phyloP scores from a whole-genome alignment of 2,113 vertebrate species.

The Pampusana beccarii region DNA sequence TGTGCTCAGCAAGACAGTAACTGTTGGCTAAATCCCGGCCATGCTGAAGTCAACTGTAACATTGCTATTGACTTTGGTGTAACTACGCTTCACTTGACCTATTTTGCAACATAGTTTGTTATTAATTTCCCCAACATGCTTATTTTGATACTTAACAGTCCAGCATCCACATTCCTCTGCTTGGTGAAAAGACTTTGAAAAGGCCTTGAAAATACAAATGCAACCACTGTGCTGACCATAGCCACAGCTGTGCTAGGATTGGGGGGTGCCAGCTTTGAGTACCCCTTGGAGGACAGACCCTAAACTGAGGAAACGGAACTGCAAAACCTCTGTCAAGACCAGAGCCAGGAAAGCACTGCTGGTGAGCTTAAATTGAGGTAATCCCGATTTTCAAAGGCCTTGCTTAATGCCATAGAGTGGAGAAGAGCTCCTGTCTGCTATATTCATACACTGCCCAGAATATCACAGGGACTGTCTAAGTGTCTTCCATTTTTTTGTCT shows the following conservation, averaged over 20 bases:
- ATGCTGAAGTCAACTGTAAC: background rate
- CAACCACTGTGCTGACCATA: rapidly evolving
- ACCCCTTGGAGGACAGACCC: background rate
- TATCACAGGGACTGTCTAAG: background rate
- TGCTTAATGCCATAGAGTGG: background rate
- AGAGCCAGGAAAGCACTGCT: background rate
- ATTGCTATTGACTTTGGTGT: background rate
- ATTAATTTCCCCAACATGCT: background rate
- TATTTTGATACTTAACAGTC: background rate
- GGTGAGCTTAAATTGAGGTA: background rate
- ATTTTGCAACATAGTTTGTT: background rate
- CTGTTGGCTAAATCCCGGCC: background rate
- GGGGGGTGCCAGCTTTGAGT: background rate
- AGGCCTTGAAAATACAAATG: background rate
- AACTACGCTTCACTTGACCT: background rate
- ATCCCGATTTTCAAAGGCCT: background rate
- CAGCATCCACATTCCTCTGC: background rate
- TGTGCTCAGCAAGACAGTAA: background rate
- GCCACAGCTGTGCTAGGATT: background rate
- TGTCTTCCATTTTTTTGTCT: background rate
- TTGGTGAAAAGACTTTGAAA: too few species aligned
- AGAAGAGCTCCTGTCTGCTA: background rate
- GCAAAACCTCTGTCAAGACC: background rate
- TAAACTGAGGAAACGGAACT: background rate
- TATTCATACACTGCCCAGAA: background rate